Conservation (phyloP, 2,888 invertebrate genomes). For the Shargacucullia verbasci region DNA sequence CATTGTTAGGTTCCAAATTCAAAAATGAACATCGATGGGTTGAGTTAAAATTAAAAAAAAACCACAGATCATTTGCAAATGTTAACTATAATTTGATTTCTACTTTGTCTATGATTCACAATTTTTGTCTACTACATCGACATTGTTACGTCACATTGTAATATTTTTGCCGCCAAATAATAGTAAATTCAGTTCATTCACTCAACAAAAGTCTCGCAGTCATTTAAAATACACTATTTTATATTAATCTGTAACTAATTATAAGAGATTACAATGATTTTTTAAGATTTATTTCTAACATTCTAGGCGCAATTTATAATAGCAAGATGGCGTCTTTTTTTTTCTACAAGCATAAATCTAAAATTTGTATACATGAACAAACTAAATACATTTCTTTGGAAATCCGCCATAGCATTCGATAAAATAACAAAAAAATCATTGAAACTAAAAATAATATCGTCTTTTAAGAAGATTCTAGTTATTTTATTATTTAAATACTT, state of each 20-base stretch:
- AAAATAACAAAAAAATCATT: conserved; percentile 15
- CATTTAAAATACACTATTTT: conserved; percentile 18
- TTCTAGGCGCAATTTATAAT: neutral
- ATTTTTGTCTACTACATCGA: conserved; percentile 36
- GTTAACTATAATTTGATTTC: conserved; percentile 53
- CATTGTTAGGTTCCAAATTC: too few relatives aligned
- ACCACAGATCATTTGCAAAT: conserved; percentile 42
- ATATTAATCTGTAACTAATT: conserved; percentile 19
- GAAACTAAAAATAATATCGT: conserved; percentile 17
- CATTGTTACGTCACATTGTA: conserved; percentile 27
- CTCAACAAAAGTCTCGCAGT: conserved; percentile 15
- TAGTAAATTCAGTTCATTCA: conserved; percentile 31
- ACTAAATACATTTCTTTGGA: conserved; percentile 49
- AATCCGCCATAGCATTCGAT: conserved; percentile 37
- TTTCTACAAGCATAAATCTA: neutral
- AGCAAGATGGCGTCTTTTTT: conserved; percentile 13
- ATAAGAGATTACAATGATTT: conserved; percentile 14
- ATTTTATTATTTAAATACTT: conserved; percentile 39
- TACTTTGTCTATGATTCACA: conserved; percentile 49
- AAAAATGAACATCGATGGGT: neutral
- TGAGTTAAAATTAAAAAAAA: conserved; percentile 23
- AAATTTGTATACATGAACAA: neutral
- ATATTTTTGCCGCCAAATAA: conserved; percentile 7
- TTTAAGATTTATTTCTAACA: conserved; percentile 4
- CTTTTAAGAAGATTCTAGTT: conserved; percentile 18